These are phyloP conservation scores for Glomeris maerens DNA, from an alignment of 1,140 invertebrate genomes.

Conservation along the genomic window DNA sequence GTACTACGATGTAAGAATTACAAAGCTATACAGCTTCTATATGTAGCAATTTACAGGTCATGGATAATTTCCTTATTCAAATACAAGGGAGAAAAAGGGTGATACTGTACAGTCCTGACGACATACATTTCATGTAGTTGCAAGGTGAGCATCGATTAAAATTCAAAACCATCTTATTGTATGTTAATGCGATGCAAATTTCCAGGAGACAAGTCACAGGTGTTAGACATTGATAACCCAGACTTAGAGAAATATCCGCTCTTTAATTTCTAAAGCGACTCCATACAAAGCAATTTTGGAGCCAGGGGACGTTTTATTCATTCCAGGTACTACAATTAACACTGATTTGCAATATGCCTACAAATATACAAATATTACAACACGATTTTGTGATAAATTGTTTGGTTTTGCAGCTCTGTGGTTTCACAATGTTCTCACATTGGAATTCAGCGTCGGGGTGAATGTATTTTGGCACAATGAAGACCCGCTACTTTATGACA, in stretches of 20 bases:
- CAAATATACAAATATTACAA: too few relatives aligned
- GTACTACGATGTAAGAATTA: conserved; percentile 43
- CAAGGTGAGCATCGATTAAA: conserved; percentile 27
- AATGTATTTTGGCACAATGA: conserved; percentile 47
- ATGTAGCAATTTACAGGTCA: conserved; percentile 27
- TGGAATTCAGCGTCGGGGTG: conserved; percentile 39
- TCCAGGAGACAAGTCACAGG: conserved; percentile 42
- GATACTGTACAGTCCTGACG: conserved; percentile 38
- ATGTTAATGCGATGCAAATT: too few relatives aligned
- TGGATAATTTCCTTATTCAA: conserved; percentile 46
- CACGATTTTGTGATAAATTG: neutral
- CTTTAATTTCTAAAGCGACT: conserved; percentile 31
- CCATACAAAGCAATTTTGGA: conserved; percentile 34
- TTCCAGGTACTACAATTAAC: too few relatives aligned
- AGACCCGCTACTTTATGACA: conserved; percentile 33
- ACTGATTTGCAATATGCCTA: too few relatives aligned
- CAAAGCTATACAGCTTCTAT: neutral
- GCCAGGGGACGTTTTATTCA: conserved; percentile 43
- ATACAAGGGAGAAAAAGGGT: conserved; percentile 38
- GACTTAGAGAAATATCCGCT: conserved; percentile 36
- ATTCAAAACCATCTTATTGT: too few relatives aligned
- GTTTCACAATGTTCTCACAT: conserved; percentile 42
- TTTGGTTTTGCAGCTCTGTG: conserved; percentile 36
- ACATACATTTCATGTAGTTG: conserved; percentile 39
- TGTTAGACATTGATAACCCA: conserved; percentile 41